These are phyloP conservation scores for Heterocephalus glaber DNA, from an alignment of 2,113 vertebrate genomes.

Conservation along the genomic window DNA sequence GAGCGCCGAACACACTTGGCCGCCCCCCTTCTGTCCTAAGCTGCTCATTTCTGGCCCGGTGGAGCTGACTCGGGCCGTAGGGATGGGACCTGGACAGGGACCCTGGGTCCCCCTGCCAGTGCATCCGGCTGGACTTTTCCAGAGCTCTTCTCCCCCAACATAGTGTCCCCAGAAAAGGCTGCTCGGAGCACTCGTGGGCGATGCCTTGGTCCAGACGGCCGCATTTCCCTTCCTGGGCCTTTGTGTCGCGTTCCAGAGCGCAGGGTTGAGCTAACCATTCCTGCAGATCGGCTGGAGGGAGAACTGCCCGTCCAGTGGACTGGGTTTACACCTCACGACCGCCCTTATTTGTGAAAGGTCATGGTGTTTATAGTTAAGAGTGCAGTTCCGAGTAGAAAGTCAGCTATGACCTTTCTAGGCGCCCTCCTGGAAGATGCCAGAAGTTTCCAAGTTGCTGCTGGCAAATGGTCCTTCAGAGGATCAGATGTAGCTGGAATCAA, in stretches of 20 bases:
- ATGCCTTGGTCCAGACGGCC: neutral
- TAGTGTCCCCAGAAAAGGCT: neutral
- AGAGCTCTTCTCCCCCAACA: neutral
- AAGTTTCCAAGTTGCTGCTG: neutral
- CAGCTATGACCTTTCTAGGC: neutral
- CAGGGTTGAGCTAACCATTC: neutral
- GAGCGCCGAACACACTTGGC: neutral
- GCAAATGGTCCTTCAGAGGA: neutral
- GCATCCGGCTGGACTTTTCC: neutral
- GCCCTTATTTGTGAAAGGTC: neutral
- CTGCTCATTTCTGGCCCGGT: neutral
- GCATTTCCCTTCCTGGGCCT: neutral
- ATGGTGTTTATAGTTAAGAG: neutral
- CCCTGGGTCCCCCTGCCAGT: neutral
- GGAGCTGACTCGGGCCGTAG: no score
- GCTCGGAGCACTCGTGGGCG: neutral
- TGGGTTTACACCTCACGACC: neutral
- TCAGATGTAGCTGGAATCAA: neutral
- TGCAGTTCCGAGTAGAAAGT: neutral
- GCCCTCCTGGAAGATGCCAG: neutral
- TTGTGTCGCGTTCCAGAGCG: neutral
- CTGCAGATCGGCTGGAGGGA: neutral
- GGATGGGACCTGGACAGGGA: neutral
- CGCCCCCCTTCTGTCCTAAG: neutral
- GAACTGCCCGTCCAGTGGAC: no score